These are phyloP conservation scores for Phenganax subtilis DNA, from an alignment of 92 coral and sea anemone genomes.

Conservation along the genomic window DNA sequence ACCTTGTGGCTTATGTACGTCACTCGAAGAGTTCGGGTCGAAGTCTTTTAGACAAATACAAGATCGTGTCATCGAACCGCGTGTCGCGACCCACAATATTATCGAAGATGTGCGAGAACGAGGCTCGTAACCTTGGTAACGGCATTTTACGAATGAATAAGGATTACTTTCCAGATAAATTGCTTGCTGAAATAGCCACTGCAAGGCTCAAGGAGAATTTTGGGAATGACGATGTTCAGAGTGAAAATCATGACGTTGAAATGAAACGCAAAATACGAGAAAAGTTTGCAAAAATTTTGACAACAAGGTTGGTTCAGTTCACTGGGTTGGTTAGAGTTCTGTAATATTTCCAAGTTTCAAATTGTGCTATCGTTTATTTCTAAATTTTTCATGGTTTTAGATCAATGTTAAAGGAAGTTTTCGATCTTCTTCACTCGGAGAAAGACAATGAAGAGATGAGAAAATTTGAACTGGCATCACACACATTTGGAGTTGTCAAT, in stretches of 20 bases:
- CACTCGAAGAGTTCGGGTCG: slow-evolving; percentile 98
- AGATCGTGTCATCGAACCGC: slow-evolving; percentile 86
- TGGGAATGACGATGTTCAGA: slow-evolving; percentile 49
- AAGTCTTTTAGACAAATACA: slow-evolving; percentile 69
- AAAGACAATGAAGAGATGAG: slow-evolving; percentile 58
- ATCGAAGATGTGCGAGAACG: slow-evolving; percentile 92
- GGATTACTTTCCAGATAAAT: slow-evolving; percentile 74
- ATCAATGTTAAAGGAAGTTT: slow-evolving; percentile 66
- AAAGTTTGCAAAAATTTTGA: slow-evolving; percentile 70
- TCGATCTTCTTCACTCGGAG: slow-evolving; percentile 57
- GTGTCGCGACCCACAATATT: slow-evolving; percentile 74
- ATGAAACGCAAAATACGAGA: neutral
- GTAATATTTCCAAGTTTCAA: neutral
- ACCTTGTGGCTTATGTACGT: slow-evolving; percentile 90
- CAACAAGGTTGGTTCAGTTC: slow-evolving; percentile 60
- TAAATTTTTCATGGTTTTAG: neutral
- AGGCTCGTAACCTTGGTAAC: slow-evolving; percentile 79
- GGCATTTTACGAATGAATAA: slow-evolving; percentile 86
- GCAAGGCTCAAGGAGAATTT: slow-evolving; percentile 20
- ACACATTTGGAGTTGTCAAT: slow-evolving; percentile 80
- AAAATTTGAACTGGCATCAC: slow-evolving; percentile 82
- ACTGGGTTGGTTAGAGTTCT: neutral
- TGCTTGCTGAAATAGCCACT: slow-evolving; percentile 56
- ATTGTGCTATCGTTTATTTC: too few species aligned
- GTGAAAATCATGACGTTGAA: neutral